Conservation (phyloP, 2,888 invertebrate species). For the Chironomus riparius region DNA sequence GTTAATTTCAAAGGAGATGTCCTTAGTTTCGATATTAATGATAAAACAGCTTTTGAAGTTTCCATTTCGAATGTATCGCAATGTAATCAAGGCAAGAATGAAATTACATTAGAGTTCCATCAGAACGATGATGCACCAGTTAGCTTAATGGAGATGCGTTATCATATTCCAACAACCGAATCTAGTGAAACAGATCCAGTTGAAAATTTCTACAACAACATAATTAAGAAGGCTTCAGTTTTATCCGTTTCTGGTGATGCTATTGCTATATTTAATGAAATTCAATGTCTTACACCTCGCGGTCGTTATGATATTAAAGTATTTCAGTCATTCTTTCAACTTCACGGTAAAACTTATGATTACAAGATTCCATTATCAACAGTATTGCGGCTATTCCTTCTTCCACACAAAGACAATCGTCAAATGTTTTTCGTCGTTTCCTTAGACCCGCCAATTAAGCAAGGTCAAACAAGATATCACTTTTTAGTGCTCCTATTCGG, state of each 20-base stretch:
- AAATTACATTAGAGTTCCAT: constrained; percentile 96
- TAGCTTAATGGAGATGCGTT: constrained; percentile 93
- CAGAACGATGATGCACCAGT: constrained; percentile 98
- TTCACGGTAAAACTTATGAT: constrained; percentile 98
- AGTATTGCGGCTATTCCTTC: constrained; percentile 82
- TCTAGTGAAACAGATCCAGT: constrained; percentile 83
- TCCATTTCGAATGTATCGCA: constrained; percentile 94
- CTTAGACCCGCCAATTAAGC: constrained; percentile 97
- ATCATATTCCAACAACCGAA: constrained; percentile 91
- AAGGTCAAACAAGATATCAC: constrained; percentile 97
- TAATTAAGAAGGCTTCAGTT: constrained; percentile 95
- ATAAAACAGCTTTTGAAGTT: constrained; percentile 86
- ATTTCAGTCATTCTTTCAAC: constrained; percentile 79
- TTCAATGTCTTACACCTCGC: constrained; percentile 96
- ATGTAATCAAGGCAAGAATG: constrained; percentile 93
- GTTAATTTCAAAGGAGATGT: constrained; percentile 86
- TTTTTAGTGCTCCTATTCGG: constrained; percentile 90
- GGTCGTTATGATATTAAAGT: constrained; percentile 86
- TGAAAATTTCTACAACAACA: constrained; percentile 93
- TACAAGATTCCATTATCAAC: constrained; percentile 99
- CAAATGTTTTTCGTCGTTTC: constrained; percentile 98
- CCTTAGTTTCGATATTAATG: constrained; percentile 74
- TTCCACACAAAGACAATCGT: constrained; percentile 95
- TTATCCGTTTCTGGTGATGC: constrained; percentile 97
- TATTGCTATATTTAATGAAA: constrained; percentile 91